A percentile compares a stretch with the other conserved stretches of the same genome.
phyloP scores from a whole-genome alignment of 2,797 vertebrate species.

The Xyrichtys novacula region DNA sequence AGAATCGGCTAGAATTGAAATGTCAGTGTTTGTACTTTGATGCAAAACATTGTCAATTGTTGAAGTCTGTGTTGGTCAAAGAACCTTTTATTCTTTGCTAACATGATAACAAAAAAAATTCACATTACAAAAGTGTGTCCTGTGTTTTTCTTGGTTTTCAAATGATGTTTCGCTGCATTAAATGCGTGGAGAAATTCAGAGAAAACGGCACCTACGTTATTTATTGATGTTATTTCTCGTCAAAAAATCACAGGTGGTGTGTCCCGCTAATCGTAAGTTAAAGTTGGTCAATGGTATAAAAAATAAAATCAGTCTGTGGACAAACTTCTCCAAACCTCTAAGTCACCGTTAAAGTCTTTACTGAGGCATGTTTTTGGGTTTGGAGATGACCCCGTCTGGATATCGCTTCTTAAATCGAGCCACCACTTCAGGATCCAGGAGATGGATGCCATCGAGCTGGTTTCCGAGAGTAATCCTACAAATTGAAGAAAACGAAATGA shows the following conservation, averaged over 20 bases:
- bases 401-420: conserved; percentile 93
- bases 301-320: conserved; percentile 38
- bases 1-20: conserved; percentile 26
- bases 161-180: no score
- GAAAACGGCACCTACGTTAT: neutral
- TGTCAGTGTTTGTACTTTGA: conserved; percentile 13
- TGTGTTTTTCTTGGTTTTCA: conserved; percentile 37
- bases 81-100: conserved; percentile 54
- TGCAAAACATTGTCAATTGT: conserved; percentile 7
- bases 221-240: neutral
- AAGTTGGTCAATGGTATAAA: conserved; percentile 61
- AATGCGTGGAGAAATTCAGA: neutral
- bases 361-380: conserved; percentile 88
- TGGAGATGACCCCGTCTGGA: conserved; percentile 94
- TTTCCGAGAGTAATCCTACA: conserved; percentile 93
- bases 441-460: conserved; percentile 94
- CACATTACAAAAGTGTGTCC: conserved; percentile 48
- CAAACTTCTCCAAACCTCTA: conserved; percentile 24
- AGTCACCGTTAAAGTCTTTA: conserved; percentile 39
- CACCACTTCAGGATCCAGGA: conserved; percentile 94
- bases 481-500: no score
- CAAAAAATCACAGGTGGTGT: conserved; percentile 17
- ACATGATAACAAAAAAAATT: conserved; percentile 51
- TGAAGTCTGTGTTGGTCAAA: conserved; percentile 21
- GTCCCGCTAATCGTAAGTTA: conserved; percentile 51